These are phyloP conservation scores for Pseudolycoriella hygida DNA, from an alignment of 2,888 invertebrate species.

Conservation along the genomic window DNA sequence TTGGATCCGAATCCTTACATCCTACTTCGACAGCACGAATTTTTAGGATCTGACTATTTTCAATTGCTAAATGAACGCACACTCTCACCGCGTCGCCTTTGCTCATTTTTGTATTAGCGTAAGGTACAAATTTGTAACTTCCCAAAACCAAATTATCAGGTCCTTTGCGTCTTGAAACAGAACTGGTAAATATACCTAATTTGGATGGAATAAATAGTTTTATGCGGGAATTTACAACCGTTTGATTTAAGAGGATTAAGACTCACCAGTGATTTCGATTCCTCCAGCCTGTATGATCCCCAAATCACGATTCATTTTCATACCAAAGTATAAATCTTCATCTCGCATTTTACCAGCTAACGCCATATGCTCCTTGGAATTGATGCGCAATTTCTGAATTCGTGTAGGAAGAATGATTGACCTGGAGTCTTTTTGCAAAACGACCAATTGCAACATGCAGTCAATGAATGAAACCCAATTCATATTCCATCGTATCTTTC, in stretches of 20 bases:
- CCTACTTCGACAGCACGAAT: constrained; percentile 34
- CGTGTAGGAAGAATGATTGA: constrained; percentile 59
- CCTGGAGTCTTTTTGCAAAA: constrained; percentile 36
- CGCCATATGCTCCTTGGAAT: constrained; percentile 41
- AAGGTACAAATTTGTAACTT: constrained; percentile 48
- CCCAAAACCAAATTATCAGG: constrained; percentile 50
- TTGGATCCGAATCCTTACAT: constrained; percentile 28
- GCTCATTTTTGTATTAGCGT: constrained; percentile 17
- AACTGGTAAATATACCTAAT: constrained; percentile 22
- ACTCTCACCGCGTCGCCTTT: constrained; percentile 31
- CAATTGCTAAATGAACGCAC: constrained; percentile 44
- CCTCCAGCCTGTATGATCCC: constrained; percentile 43
- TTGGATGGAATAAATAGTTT: no score
- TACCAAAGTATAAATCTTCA: constrained; percentile 20
- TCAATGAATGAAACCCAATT: constrained; percentile 74
- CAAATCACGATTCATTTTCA: constrained; percentile 18
- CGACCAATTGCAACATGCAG: constrained; percentile 60
- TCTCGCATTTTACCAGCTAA: constrained; percentile 27
- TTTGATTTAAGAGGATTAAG: no score
- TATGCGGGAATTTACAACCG: no score
- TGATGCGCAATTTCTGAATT: constrained; percentile 45
- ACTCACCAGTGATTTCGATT: constrained; percentile 50
- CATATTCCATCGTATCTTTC: constrained; percentile 51
- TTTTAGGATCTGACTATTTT: constrained; percentile 41
- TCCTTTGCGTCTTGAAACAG: constrained; percentile 40